A percentile compares a stretch with the other conserved stretches of the same genome.
Evolutionary conservation across 2,797 vertebrate genomes (phyloP).

Genomic region (Petrocephalus sullivani): DNA sequence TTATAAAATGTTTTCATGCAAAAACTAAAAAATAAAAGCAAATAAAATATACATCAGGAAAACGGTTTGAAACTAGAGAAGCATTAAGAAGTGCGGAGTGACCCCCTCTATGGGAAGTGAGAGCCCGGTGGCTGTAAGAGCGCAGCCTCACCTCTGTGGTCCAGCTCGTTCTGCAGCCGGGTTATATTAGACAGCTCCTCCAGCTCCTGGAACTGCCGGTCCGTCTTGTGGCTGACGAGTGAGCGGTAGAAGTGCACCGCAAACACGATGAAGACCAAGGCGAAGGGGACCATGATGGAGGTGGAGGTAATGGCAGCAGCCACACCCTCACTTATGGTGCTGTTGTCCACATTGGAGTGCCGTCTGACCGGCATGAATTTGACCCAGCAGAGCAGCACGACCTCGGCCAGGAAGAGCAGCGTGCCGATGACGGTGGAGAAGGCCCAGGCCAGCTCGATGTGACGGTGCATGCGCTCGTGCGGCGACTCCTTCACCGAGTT

Average conservation of each 20-base stretch:
- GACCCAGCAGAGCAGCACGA: conserved; percentile 94
- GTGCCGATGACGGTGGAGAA: conserved; percentile 97
- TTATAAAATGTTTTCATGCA: conserved; percentile 6
- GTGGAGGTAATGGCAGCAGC: conserved; percentile 91
- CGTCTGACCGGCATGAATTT: conserved; percentile 86
- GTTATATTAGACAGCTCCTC: conserved; percentile 89
- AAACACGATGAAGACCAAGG: conserved; percentile 87
- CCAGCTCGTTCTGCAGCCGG: conserved; percentile 87
- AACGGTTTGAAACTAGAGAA: background rate
- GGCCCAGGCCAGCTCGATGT: conserved; percentile 97
- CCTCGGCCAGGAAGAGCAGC: conserved; percentile 90
- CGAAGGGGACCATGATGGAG: conserved; percentile 91
- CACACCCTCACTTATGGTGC: conserved; percentile 70
- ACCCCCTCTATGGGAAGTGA: conserved; percentile 67
- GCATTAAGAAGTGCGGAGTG: background rate
- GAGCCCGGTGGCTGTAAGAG: conserved; percentile 72
- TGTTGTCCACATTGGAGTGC: conserved; percentile 28
- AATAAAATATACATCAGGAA: background rate
- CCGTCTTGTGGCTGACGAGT: conserved; percentile 95
- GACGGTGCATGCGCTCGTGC: conserved; percentile 91
- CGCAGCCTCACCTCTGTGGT: conserved; percentile 72
- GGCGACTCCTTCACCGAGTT: conserved; percentile 96
- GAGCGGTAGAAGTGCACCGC: conserved; percentile 97
- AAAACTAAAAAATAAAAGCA: background rate
- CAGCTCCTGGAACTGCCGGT: conserved; percentile 88